Conservation (phyloP, 2,797 vertebrate genomes). For the Syncerus caffer region DNA sequence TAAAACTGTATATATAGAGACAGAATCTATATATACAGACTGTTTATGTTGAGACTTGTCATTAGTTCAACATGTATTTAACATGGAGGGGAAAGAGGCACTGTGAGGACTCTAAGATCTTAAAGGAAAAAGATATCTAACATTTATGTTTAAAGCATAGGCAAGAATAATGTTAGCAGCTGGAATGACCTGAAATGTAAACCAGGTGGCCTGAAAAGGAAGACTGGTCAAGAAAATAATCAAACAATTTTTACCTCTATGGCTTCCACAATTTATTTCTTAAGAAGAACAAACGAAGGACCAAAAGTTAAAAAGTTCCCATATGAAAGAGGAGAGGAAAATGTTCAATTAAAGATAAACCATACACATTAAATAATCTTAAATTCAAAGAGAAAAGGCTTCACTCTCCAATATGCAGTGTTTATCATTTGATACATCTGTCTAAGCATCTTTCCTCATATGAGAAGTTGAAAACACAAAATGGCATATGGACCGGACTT, state of each 20-base stretch:
- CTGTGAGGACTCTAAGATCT: neutral
- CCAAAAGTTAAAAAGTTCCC: neutral
- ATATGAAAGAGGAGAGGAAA: neutral
- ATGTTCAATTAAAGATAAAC: slow-evolving; percentile 29
- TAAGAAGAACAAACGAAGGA: neutral
- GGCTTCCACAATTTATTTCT: slow-evolving; percentile 43
- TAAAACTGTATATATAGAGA: neutral
- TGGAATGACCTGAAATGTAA: slow-evolving; percentile 12
- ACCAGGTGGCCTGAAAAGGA: neutral
- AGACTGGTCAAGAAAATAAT: neutral
- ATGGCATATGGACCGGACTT: slow-evolving; percentile 12
- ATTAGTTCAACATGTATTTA: slow-evolving; percentile 5
- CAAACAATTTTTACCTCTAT: slow-evolving; percentile 30
- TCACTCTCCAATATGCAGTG: slow-evolving; percentile 11
- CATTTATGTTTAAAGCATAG: neutral
- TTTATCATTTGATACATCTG: slow-evolving; percentile 55
- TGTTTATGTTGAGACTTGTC: neutral
- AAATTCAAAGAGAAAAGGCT: slow-evolving; percentile 48
- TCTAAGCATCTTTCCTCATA: slow-evolving; percentile 34
- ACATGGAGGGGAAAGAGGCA: neutral
- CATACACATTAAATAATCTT: slow-evolving; percentile 45
- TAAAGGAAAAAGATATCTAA: neutral
- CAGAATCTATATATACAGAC: neutral
- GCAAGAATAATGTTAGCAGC: neutral
- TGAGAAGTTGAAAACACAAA: slow-evolving; percentile 42